Base-by-base conservation (phyloP, 2,888 invertebrate species). In the Habrosyne pyritoides region DNA sequence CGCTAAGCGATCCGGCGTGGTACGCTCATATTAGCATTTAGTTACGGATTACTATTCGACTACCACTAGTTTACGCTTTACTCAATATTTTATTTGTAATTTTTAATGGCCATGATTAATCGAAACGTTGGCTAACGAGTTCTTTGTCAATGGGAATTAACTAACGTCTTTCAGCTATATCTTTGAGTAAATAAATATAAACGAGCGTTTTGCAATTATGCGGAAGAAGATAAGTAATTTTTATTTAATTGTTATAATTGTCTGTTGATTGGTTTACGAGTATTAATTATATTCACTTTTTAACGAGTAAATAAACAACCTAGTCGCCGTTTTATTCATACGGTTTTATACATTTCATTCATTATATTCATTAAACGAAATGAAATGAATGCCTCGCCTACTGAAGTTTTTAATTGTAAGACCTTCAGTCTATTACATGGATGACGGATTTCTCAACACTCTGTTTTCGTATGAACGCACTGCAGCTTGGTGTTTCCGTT, bases 351-450 rank as follows among this genome's bases (percentile, higher is more conserved):
- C 30, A n/a, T 5, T n/a, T 33, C n/a, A n/a, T n/a, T n/a, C n/a
- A n/a, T n/a, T n/a, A n/a, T n/a, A n/a, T n/a, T n/a, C n/a, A n/a
- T n/a, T n/a, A 33, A 28, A 1, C 28, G 28, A 28, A 28, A 28
- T 12, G 33, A 12, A 42, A 42, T 18, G 64, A 65, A 73, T 66
- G 69, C 67, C 67, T 64, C 69, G 67, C 68, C 74, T 67, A 77
- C 72, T 76, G 69, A 79, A 71, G 72, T 78, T 78, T 79, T 75
- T 75, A 73, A 77, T 77, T 78, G 69, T 67, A 61, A 81, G 84
- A 80, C 86, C 86, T 87, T 87, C 86, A 73, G 71, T 57, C 70
- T 67, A 79, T 83, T 84, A 83, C 83, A 83, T 86, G 83, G 83
- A 85, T 85, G 84, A 80, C 73, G 75, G 76, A 73, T 89, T 87